Evolutionary conservation across 2,113 vertebrate species (phyloP), one percentile per base, ranked within the genome.

Genomic region (Rhineura floridana): DNA sequence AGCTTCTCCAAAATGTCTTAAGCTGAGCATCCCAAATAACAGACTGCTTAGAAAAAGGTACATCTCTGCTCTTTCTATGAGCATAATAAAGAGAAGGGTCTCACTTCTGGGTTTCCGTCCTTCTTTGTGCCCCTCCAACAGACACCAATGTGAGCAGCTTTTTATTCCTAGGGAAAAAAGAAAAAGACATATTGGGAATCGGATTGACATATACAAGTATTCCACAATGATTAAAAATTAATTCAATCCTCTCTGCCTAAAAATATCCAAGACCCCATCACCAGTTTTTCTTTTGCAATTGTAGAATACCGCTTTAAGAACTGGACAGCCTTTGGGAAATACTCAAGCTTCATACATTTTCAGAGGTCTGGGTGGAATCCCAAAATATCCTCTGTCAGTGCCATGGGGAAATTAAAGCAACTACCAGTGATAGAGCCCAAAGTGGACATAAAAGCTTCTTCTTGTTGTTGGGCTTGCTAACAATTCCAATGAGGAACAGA

Each of bases 111-210:
- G 93, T 96, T 2, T 96, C 93, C 50, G 97, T 96, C 73, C 91
- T 95, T 93, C 95, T n/a, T n/a, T n/a, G n/a, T n/a, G n/a, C 96
- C 78, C 96, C 95, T 80, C 96, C 96, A 50, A 97, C 92, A 72
- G 94, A 95, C 86, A 97, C 75, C 65, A 97, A 92, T 7, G 95
- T 96, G 91, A 95, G 93, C 91, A 96, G 93, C 48, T 97, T 94
- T 84, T 87, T 92, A 93, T 97, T 97, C 63, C 96, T 97, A 88
- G 84, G 80, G 81, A 78, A 70, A n/a, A 62, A 69, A 36, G 73
- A 65, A 50, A 72, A 46, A 9, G 33, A 19, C 4, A 52, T 4
- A 80, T 7, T 23, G 50, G 30, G 6, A 48, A 11, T 30, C 46
- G 28, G 17, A 44, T 80, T 39, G 12, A 23, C 10, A 44, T 6